These are phyloP conservation scores for Leptothorax acervorum DNA, from an alignment of 2,888 invertebrate genomes.

Conservation along the genomic window DNA sequence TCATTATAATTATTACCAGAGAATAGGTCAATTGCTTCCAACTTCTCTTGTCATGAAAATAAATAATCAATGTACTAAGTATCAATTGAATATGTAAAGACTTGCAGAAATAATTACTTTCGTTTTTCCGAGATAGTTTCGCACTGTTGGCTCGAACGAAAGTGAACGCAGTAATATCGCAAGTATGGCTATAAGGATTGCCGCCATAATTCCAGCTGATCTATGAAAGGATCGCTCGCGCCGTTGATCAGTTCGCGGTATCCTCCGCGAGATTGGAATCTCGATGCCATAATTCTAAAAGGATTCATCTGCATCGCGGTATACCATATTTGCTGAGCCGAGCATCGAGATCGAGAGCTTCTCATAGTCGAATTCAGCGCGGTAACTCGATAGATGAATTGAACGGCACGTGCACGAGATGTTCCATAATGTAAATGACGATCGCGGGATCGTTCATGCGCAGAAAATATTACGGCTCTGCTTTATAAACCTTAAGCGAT, in stretches of 20 bases:
- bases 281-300: constrained; percentile 62
- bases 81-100: constrained; percentile 62
- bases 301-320: constrained; percentile 53
- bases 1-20: constrained; percentile 58
- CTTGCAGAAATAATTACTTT: constrained; percentile 63
- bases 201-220: constrained; percentile 70
- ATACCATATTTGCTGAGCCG: constrained; percentile 65
- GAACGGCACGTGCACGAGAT: background rate
- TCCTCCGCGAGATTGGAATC: constrained; percentile 66
- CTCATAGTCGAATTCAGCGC: constrained; percentile 60
- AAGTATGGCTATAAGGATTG: constrained; percentile 67
- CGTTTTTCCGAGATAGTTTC: constrained; percentile 65
- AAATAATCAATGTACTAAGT: background rate
- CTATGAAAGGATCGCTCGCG: constrained; percentile 66
- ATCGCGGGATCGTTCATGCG: background rate
- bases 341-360: constrained; percentile 54
- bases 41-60: background rate
- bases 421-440: constrained; percentile 20
- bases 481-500: constrained; percentile 35
- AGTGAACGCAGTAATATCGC: constrained; percentile 67
- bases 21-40: constrained; percentile 18
- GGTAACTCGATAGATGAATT: constrained; percentile 12
- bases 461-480: constrained; percentile 13
- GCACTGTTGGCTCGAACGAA: constrained; percentile 62
- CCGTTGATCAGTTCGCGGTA: constrained; percentile 67